Base-by-base conservation (phyloP, 2,797 vertebrate species). In the Sebastes cheni region DNA sequence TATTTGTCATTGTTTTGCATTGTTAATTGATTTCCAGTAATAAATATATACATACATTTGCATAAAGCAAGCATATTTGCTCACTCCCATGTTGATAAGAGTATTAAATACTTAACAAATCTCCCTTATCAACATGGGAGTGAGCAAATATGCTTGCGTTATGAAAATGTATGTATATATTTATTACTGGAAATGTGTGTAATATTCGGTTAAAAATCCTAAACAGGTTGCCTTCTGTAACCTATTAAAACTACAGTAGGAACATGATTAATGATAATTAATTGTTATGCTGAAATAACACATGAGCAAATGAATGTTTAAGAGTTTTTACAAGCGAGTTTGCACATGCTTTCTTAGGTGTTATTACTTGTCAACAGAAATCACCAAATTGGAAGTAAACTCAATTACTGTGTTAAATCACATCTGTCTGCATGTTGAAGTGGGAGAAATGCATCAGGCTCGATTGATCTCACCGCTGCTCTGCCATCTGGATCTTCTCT, bases 401-500 rank as follows among this genome's bases (percentile, higher is more conserved):
- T 88, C 89, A 94, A 93, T 93, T 91, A 89, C 88, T 77, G 87
- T 81, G 89, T 90, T 91, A 87, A 93, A 93, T 92, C 93, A 92
- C 93, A 95, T 92, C 94, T 93, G 92, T 92, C 90, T 91, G 87
- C 87, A 88, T 91, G 91, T 84, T 85, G 77, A 90, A 88, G 83
- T 82, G 84, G 87, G 88, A 86, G 81, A 90, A 92, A 92, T 86
- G 85, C 86, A 94, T 93, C 88, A 87, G 82, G 89, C 89, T 83
- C 80, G 82, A 93, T 93, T 92, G 93, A 95, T 95, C 94, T 93
- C 84, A 82, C 85, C 85, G 86, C 88, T 91, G 92, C 90, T 92
- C 88, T 92, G 90, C 93, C 93, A 95, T 95, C 92, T 95, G 93
- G 95, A 95, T 91, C 87, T 93, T 78, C 84, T 86, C 90, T 90